Evolutionary conservation across 2,888 invertebrate species (phyloP).

Genomic region (Scrobipalpa costella): DNA sequence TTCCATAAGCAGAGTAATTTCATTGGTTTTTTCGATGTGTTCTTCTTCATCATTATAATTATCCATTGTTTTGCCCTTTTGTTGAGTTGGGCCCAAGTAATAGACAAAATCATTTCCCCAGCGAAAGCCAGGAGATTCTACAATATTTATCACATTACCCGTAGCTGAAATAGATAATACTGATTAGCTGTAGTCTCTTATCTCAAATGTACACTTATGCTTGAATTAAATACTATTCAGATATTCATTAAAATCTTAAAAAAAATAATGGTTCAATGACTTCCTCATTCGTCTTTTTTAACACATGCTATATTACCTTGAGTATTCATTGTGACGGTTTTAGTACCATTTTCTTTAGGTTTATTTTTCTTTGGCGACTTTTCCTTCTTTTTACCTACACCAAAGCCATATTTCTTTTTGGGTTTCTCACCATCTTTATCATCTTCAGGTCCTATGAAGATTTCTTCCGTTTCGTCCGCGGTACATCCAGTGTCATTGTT

Average conservation of each 20-base stretch:
- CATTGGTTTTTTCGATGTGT: conserved; percentile 57
- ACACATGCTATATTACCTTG: conserved; percentile 51
- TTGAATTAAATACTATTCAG: too few relatives aligned
- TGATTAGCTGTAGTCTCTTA: too few relatives aligned
- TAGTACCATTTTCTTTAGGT: conserved; percentile 41
- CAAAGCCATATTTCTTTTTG: conserved; percentile 49
- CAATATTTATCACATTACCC: conserved; percentile 75
- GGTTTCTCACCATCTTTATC: conserved; percentile 47
- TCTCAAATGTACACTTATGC: too few relatives aligned
- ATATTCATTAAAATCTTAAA: too few relatives aligned
- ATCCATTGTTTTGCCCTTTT: conserved; percentile 33
- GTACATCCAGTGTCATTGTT: conserved; percentile 46
- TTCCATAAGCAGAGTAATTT: conserved; percentile 62
- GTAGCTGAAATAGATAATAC: conserved; percentile 54
- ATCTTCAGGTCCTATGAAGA: conserved; percentile 46
- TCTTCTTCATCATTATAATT: conserved; percentile 35
- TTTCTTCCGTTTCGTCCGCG: conserved; percentile 49
- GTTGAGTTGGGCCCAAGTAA: conserved; percentile 54
- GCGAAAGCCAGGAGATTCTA: conserved; percentile 67
- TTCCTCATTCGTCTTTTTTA: too few relatives aligned
- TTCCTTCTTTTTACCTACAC: conserved; percentile 39
- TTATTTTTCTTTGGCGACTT: conserved; percentile 34
- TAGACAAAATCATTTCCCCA: conserved; percentile 69
- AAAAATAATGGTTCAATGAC: too few relatives aligned
- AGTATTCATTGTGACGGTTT: conserved; percentile 54